Conservation (phyloP, 2,113 vertebrate genomes). For the Salvelinus fontinalis region DNA sequence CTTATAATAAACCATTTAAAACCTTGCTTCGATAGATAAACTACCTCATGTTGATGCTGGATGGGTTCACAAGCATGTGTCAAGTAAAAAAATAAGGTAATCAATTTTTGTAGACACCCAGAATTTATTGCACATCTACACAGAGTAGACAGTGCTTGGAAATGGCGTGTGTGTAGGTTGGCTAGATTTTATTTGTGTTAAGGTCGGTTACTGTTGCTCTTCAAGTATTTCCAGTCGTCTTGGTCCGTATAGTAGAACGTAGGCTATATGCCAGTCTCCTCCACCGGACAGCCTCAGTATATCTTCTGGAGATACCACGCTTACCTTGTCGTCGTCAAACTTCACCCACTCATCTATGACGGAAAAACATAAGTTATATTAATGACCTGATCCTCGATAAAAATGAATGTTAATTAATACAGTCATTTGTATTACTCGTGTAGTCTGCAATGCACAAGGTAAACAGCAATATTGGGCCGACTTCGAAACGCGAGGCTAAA, state of each 20-base stretch:
- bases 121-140: constrained; percentile 95
- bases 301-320: constrained; percentile 94
- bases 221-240: constrained; percentile 87
- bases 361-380: too few species aligned
- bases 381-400: too few species aligned
- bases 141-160: constrained; percentile 85
- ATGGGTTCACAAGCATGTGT: constrained; percentile 63
- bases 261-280: constrained; percentile 99
- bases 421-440: too few species aligned
- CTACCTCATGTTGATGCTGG: constrained; percentile 56
- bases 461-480: too few species aligned
- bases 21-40: constrained; percentile 48
- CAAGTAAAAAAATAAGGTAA: constrained; percentile 65
- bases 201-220: constrained; percentile 78
- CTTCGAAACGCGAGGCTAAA: too few species aligned
- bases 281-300: constrained; percentile 95
- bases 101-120: constrained; percentile 79
- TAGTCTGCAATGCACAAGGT: too few species aligned
- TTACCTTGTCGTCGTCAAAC: constrained; percentile 98
- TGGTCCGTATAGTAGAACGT: constrained; percentile 95
- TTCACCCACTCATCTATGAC: constrained; percentile 96
- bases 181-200: constrained; percentile 57
- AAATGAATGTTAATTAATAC: too few species aligned
- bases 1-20: constrained; percentile 23
- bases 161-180: constrained; percentile 69